Evolutionary conservation across 2,113 vertebrate genomes (phyloP).

Genomic region (Pseudorasbora parva): DNA sequence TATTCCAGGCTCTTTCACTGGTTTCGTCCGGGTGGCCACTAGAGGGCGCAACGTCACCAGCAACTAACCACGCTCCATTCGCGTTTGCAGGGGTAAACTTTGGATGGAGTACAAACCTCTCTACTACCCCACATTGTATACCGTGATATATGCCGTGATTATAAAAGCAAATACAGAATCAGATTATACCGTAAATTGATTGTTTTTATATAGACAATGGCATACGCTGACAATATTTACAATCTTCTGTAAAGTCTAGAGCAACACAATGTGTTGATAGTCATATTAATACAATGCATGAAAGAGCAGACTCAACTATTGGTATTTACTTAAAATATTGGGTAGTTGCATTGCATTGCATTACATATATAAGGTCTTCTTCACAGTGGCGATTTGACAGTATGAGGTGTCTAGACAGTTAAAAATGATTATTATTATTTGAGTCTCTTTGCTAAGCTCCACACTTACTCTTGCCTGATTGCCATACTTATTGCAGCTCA

Average conservation of each 20-base stretch:
- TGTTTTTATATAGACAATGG: too few species aligned
- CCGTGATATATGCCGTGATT: too few species aligned
- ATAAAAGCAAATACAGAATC: too few species aligned
- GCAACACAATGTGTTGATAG: background rate
- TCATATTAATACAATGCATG: background rate
- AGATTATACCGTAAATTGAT: too few species aligned
- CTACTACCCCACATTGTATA: background rate
- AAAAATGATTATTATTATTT: slow-evolving; percentile 22
- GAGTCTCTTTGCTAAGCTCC: slow-evolving; percentile 28
- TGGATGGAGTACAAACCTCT: background rate
- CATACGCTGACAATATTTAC: background rate
- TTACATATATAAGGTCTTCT: background rate
- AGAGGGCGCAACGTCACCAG: slow-evolving; percentile 1
- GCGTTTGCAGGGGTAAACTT: background rate
- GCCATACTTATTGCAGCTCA: slow-evolving; percentile 68
- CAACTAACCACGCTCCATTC: background rate
- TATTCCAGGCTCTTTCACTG: background rate
- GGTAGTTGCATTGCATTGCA: background rate
- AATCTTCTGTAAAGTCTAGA: background rate
- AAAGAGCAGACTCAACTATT: background rate
- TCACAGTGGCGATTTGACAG: background rate
- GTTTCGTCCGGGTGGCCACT: background rate
- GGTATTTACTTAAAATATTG: background rate
- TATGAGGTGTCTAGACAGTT: background rate
- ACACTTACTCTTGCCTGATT: slow-evolving; percentile 65